A percentile compares a stretch with the other conserved stretches of the same genome.
These are phyloP conservation scores for Xylota sylvarum DNA, from an alignment of 2,888 invertebrate species.

Conservation along the genomic window DNA sequence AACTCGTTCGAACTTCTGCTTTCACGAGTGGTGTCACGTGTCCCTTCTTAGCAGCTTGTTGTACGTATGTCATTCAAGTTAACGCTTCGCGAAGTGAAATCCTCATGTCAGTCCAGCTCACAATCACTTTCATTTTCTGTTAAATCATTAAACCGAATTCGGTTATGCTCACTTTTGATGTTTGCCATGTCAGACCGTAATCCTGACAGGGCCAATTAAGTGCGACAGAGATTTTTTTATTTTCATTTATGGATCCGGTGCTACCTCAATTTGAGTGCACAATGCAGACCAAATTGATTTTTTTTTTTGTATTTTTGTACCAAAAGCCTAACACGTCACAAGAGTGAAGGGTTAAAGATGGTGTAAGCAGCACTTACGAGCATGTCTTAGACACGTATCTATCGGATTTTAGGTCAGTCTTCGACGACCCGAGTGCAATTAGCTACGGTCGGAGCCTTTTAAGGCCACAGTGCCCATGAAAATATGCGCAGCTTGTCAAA, in stretches of 20 bases:
- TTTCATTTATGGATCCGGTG: slow-evolving; percentile 73
- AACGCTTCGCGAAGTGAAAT: slow-evolving; percentile 65
- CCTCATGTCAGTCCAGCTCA: slow-evolving; percentile 54
- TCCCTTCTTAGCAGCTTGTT: slow-evolving; percentile 36
- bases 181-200: slow-evolving; percentile 74
- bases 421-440: slow-evolving; percentile 64
- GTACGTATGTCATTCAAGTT: slow-evolving; percentile 47
- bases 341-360: slow-evolving; percentile 75
- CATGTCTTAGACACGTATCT: slow-evolving; percentile 68
- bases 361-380: slow-evolving; percentile 65
- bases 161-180: slow-evolving; percentile 69
- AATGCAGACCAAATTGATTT: slow-evolving; percentile 65
- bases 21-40: slow-evolving; percentile 42
- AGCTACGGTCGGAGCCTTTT: slow-evolving; percentile 60
- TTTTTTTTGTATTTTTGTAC: slow-evolving; percentile 4
- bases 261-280: slow-evolving; percentile 50
- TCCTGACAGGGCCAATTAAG: slow-evolving; percentile 76
- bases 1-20: slow-evolving; percentile 51
- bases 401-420: slow-evolving; percentile 62
- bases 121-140: slow-evolving; percentile 74
- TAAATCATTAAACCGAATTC: slow-evolving; percentile 64
- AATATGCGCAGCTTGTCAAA: slow-evolving; percentile 58
- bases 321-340: slow-evolving; percentile 40
- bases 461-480: slow-evolving; percentile 61
- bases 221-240: slow-evolving; percentile 64